Evolutionary conservation across 2,888 invertebrate species (phyloP).

Genomic region (Clepsis dumicolana): DNA sequence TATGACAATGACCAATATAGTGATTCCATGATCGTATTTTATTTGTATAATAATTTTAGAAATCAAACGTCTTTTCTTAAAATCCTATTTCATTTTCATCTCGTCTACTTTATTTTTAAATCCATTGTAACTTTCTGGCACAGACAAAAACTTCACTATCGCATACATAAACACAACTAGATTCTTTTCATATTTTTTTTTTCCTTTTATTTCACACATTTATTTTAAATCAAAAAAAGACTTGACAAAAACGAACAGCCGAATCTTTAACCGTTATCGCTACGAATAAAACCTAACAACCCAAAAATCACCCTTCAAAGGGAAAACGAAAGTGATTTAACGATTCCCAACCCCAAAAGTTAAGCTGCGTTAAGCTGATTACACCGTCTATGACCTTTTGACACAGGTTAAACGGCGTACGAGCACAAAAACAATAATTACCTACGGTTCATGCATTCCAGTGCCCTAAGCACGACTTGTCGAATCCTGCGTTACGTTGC

Average conservation of each 20-base stretch:
- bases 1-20: no score
- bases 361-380: slow-evolving; percentile 63
- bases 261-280: background rate
- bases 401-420: slow-evolving; percentile 19
- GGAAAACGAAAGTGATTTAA: slow-evolving; percentile 39
- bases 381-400: slow-evolving; percentile 47
- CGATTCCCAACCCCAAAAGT: slow-evolving; percentile 45
- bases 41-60: no score
- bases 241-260: background rate
- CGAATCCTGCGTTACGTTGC: no score
- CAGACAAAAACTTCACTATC: no score
- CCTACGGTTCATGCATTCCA: background rate
- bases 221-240: background rate
- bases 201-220: background rate
- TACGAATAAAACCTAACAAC: slow-evolving; percentile 12
- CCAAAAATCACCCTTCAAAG: slow-evolving; percentile 25
- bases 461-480: no score
- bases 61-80: no score
- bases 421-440: slow-evolving; percentile 13
- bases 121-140: no score
- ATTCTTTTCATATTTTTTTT: no score
- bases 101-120: no score
- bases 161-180: no score
- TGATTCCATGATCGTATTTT: no score
- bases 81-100: no score